Percentiles rank a stretch among this genome's conserved stretches.
Conservation (phyloP, 2,797 vertebrate species). For the Antrozous pallidus region DNA sequence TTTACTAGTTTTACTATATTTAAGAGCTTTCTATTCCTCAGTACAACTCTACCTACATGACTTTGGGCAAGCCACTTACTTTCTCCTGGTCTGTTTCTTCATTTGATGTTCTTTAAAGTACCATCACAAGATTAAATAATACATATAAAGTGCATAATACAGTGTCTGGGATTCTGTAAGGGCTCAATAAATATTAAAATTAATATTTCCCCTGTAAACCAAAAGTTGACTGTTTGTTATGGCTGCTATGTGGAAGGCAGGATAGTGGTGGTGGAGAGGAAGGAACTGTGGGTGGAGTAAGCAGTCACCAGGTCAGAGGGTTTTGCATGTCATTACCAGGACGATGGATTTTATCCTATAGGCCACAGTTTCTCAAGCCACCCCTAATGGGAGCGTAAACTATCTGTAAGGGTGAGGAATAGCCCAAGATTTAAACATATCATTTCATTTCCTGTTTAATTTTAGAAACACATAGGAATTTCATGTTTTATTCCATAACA, state of each 20-base stretch:
- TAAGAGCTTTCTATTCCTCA: neutral
- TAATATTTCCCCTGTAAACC: neutral
- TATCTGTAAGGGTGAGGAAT: neutral
- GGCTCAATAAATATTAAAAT: neutral
- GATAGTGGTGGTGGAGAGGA: neutral
- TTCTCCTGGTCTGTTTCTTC: neutral
- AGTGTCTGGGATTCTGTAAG: neutral
- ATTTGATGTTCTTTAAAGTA: neutral
- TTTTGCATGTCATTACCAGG: neutral
- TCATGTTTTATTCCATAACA: neutral
- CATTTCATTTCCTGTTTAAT: conserved; percentile 13
- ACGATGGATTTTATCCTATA: neutral
- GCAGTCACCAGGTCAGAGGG: neutral
- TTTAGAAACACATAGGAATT: neutral
- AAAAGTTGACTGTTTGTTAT: neutral
- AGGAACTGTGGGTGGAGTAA: neutral
- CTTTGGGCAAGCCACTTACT: neutral
- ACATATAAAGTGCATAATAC: neutral
- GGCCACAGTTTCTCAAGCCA: neutral
- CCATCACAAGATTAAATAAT: neutral
- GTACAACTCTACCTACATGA: neutral
- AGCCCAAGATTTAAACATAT: neutral
- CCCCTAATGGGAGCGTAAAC: neutral
- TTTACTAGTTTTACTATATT: neutral
- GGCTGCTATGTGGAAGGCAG: neutral